Evolutionary conservation across 2,113 vertebrate species (phyloP), one percentile per base, ranked within the genome.

Genomic region (Oryzias javanicus): DNA sequence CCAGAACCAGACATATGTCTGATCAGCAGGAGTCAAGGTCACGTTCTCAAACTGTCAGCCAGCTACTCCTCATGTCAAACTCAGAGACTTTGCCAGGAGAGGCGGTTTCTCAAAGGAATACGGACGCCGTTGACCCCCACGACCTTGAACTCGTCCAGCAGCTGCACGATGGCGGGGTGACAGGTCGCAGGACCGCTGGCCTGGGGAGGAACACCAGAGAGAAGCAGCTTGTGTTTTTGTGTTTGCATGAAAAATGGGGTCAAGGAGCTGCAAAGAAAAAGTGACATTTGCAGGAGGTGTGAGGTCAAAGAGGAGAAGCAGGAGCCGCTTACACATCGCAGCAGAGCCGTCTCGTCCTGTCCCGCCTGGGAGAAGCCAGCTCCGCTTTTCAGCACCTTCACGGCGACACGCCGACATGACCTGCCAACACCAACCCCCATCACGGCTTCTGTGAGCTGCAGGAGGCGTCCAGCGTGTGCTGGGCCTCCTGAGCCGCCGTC

Each of bases 311-410:
- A 60, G 55, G 5, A 40, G 27, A 58, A 20, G n/a, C 61, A 10
- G 1, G 1, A 16, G 20, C 49, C 44, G 91, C 93, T 27, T 64
- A 95, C 93, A 3, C 90, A 94, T 79, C 60, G 89, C 12, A 95
- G 90, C 19, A 96, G 83, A 56, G 89, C 52, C 1, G 92, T 72
- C 72, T 96, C 93, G 0, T 95, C 94, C 65, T 91, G 85, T 18
- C 93, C 94, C 6, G 90, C 86, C 60, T 93, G 91, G 5, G 87
- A 82, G 67, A 94, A 94, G 24, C 88, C 83, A 52, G 88, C 70
- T 6, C 90, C 92, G n/a, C 92, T 94, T 73, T 91, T 94, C 68
- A 93, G 80, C 62, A 95, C 87, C 83, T 96, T 96, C 72, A 94
- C 90, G 14, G 94, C 94, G 1, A 96, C 92, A 0, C 67, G 77